Evolutionary conservation across 2,113 vertebrate species (phyloP).

Genomic region (Plectropomus leopardus): DNA sequence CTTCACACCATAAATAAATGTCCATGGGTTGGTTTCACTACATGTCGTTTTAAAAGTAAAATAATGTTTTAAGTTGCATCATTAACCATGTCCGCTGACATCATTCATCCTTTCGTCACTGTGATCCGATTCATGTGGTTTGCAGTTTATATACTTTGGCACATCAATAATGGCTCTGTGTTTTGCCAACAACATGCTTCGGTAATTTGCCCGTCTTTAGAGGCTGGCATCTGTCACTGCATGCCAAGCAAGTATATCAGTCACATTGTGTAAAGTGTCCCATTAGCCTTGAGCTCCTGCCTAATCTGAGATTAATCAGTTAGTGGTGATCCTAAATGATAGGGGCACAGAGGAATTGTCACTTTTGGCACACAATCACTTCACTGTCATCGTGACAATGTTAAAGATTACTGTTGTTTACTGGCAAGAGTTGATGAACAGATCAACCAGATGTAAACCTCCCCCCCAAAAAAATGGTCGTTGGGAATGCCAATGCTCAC

Average conservation of each 20-base stretch:
- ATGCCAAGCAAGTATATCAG: constrained; percentile 54
- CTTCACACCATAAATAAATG: not conserved
- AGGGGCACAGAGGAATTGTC: constrained; percentile 53
- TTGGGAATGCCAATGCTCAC: not conserved
- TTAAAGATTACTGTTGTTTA: constrained; percentile 44
- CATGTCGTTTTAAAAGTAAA: constrained; percentile 15
- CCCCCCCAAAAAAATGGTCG: too few relatives aligned
- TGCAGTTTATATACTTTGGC: constrained; percentile 48
- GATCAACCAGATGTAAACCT: too few relatives aligned
- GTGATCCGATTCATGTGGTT: constrained; percentile 42
- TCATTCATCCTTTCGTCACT: constrained; percentile 10
- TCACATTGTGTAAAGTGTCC: constrained; percentile 62
- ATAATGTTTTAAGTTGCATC: not conserved
- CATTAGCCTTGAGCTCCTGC: constrained; percentile 62
- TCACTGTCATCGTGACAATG: constrained; percentile 26
- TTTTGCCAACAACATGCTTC: constrained; percentile 68
- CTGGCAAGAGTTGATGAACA: constrained; percentile 1
- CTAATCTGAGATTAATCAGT: constrained; percentile 79
- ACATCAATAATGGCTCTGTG: constrained; percentile 56
- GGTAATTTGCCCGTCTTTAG: constrained; percentile 63
- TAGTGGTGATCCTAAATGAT: constrained; percentile 63
- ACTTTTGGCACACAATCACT: constrained; percentile 54
- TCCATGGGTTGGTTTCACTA: not conserved
- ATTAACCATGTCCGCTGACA: not conserved
- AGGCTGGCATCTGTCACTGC: constrained; percentile 64